Base-by-base conservation (phyloP, 2,888 invertebrate genomes). In the Lycocerus yunnanus region DNA sequence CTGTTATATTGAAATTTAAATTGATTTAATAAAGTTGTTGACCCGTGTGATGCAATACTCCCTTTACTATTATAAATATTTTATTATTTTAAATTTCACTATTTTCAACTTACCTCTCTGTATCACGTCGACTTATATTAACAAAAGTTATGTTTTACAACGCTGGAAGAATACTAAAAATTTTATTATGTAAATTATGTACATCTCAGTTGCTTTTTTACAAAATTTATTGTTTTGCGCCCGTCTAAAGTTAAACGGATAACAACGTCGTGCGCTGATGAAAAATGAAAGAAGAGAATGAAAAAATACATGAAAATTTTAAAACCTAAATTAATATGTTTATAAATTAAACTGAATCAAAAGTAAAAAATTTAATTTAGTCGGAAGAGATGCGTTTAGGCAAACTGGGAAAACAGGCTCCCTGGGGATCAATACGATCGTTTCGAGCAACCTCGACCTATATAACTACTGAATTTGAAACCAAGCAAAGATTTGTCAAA, bases 391-490 rank as follows among this genome's bases (percentile, higher is more conserved):
- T 65, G 59, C 63, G 75, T 75, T 75, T 75, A 71, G 73, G 73
- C 73, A 76, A 76, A 76, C 76, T 73, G 70, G 16, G 65, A 66
- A 65, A 20, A 66, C 65, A 68, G 63, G 68, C 69, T 78, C 78
- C 78, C 76, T 58, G 69, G 78, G 78, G 78, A 78, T 78, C 78
- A 78, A 78, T 78, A 78, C 74, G 65, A 76, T 70, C 76, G 76
- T 78, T 72, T 72, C 74, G 60, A 69, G 70, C 76, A 76, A 76
- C 78, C 78, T 78, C 78, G 78, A 78, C 78, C 78, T 76, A 78
- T 68, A 73, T 76, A 70, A 73, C 75, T 67, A 72, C 66, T 75
- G 69, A 70, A 73, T 67, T 70, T 70, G 68, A 69, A 68, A 59
- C 69, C 60, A 27, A n/a, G 13, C n/a, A n/a, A 43, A 4, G 43